Conservation (phyloP, 2,888 invertebrate genomes). For the Odontomyia ornata region DNA sequence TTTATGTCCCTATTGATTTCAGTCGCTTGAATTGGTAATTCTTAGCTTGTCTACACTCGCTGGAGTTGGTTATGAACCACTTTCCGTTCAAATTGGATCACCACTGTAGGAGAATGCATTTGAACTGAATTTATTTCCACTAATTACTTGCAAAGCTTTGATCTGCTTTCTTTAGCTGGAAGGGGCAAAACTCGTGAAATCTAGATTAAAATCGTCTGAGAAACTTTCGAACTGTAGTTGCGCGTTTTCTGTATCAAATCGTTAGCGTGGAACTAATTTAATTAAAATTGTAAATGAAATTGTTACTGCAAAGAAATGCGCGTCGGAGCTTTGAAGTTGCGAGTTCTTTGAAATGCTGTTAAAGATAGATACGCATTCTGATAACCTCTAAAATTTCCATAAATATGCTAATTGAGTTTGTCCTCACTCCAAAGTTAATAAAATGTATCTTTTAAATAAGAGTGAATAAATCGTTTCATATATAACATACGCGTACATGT, state of each 20-base stretch:
- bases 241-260: not conserved
- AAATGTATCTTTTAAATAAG: no score
- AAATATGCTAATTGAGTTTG: not conserved
- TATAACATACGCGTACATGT: not conserved
- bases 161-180: not conserved
- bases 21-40: not conserved
- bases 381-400: not conserved
- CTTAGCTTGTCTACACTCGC: not conserved
- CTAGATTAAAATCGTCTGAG: not conserved
- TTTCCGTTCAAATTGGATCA: not conserved
- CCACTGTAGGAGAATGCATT: no score
- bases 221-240: not conserved
- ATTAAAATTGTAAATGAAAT: slow-evolving; percentile 22
- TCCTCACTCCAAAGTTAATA: not conserved
- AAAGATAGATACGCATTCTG: not conserved
- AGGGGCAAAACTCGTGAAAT: not conserved
- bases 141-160: not conserved
- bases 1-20: slow-evolving; percentile 11
- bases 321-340: not conserved
- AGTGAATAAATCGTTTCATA: no score
- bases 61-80: not conserved
- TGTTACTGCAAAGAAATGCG: not conserved
- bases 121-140: no score
- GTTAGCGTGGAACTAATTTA: slow-evolving; percentile 11
- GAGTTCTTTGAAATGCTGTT: no score